Evolutionary conservation across 2,797 vertebrate species (phyloP).

Genomic region (Microctenopoma stevenorrisi): DNA sequence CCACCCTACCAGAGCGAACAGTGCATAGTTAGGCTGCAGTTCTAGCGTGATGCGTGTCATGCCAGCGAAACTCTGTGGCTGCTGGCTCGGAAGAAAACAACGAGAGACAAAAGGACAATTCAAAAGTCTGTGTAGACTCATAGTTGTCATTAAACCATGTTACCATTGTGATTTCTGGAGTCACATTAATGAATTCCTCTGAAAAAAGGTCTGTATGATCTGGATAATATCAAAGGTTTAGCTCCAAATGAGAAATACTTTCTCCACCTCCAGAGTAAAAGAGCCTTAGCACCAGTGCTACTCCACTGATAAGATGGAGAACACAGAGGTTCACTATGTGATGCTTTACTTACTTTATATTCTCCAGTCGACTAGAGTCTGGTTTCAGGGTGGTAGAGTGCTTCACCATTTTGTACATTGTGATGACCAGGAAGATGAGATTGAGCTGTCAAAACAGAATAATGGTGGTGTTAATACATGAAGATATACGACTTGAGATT

Average conservation of each 20-base stretch:
- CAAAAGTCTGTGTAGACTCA: constrained; percentile 25
- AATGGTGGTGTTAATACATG: constrained; percentile 73
- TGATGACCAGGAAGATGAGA: constrained; percentile 99
- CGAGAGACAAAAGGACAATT: constrained; percentile 52
- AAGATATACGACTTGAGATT: constrained; percentile 66
- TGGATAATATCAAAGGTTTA: constrained; percentile 27
- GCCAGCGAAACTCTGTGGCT: constrained; percentile 66
- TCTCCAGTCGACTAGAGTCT: constrained; percentile 99
- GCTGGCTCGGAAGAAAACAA: constrained; percentile 69
- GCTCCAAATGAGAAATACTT: background rate
- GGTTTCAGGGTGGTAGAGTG: constrained; percentile 99
- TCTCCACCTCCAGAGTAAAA: constrained; percentile 47
- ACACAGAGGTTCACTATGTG: constrained; percentile 39
- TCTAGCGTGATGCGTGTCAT: constrained; percentile 56
- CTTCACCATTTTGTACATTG: constrained; percentile 99
- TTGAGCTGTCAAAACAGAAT: constrained; percentile 94
- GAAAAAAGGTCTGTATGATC: constrained; percentile 26
- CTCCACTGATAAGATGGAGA: constrained; percentile 47
- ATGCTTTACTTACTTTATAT: constrained; percentile 97
- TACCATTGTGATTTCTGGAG: constrained; percentile 32
- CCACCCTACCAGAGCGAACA: constrained; percentile 42
- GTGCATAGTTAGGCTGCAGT: constrained; percentile 57
- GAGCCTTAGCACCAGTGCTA: constrained; percentile 54
- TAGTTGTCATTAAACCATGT: constrained; percentile 16
- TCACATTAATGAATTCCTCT: constrained; percentile 17